Percentiles rank a stretch among this genome's conserved stretches.
phyloP scores from a whole-genome alignment of 2,888 invertebrate genomes.

The Caprella mutica region DNA sequence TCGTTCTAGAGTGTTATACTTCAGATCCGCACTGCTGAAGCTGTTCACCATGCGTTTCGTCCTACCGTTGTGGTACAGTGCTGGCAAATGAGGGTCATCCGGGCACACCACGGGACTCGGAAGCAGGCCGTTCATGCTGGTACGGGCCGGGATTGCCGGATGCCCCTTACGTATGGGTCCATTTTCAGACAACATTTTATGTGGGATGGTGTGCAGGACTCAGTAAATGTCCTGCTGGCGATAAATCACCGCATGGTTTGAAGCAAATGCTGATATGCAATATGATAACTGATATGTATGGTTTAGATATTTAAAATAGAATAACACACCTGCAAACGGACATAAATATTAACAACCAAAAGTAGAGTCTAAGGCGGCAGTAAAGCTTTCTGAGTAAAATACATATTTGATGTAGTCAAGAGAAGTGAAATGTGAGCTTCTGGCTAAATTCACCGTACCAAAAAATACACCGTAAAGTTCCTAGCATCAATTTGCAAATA shows the following conservation, averaged over 20 bases:
- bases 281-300: too few relatives aligned
- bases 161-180: too few relatives aligned
- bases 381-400: too few relatives aligned
- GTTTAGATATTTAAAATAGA: too few relatives aligned
- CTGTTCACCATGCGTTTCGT: conserved; percentile 13
- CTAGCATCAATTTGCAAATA: too few relatives aligned
- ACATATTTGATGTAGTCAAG: too few relatives aligned
- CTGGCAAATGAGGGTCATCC: conserved; percentile 15
- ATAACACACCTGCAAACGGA: too few relatives aligned
- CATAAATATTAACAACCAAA: too few relatives aligned
- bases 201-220: not conserved
- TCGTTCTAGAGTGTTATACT: conserved; percentile 18
- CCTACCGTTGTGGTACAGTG: conserved; percentile 21
- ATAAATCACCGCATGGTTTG: conserved; percentile 6
- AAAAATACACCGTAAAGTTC: too few relatives aligned
- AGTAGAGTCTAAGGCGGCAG: too few relatives aligned
- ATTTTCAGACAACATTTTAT: conserved; percentile 8
- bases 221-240: conserved; percentile 5
- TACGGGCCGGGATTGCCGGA: conserved; percentile 26
- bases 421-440: too few relatives aligned
- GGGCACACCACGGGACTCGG: conserved; percentile 30
- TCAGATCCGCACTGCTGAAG: conserved; percentile 11
- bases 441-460: too few relatives aligned
- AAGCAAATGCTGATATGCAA: conserved; percentile 1
- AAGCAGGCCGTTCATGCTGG: conserved; percentile 30